These are phyloP conservation scores for Azorinus chamasolen DNA, from an alignment of 2,888 invertebrate species.

Conservation along the genomic window DNA sequence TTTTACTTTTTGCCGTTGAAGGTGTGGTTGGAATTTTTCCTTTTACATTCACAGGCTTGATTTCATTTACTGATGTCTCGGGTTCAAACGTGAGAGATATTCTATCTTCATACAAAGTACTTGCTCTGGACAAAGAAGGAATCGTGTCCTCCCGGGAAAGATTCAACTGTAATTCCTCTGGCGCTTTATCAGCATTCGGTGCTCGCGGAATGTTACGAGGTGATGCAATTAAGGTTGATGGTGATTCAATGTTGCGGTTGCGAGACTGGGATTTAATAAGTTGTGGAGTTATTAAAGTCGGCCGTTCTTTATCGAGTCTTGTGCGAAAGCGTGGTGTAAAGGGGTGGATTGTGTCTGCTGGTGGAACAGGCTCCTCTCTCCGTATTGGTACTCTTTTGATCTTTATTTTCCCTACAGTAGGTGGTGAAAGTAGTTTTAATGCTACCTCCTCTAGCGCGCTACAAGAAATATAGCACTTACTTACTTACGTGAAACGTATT, in stretches of 20 bases:
- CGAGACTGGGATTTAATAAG: not conserved
- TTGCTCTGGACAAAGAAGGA: constrained; percentile 34
- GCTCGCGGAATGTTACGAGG: not conserved
- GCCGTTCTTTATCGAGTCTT: not conserved
- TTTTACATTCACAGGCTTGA: not conserved
- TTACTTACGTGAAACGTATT: too few relatives aligned
- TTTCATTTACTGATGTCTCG: constrained; percentile 5
- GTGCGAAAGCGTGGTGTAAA: not conserved
- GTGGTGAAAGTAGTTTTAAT: constrained; percentile 51
- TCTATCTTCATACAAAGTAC: constrained; percentile 44
- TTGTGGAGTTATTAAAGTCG: constrained; percentile 39
- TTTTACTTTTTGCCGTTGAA: not conserved
- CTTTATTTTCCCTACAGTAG: constrained; percentile 54
- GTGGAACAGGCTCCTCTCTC: constrained; percentile 21
- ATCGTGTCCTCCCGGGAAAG: constrained; percentile 35
- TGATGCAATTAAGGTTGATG: not conserved
- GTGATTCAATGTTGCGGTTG: not conserved
- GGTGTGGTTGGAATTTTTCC: not conserved
- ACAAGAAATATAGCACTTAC: constrained; percentile 45
- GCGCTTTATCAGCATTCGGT: constrained; percentile 4
- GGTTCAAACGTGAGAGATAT: constrained; percentile 30
- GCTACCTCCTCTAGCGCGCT: constrained; percentile 59
- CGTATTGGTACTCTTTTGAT: constrained; percentile 35
- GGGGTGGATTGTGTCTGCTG: constrained; percentile 21
- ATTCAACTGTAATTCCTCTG: constrained; percentile 10